Evolutionary conservation across 2,113 vertebrate species (phyloP), one percentile per base, ranked within the genome.

Genomic region (Anthoscopus minutus): DNA sequence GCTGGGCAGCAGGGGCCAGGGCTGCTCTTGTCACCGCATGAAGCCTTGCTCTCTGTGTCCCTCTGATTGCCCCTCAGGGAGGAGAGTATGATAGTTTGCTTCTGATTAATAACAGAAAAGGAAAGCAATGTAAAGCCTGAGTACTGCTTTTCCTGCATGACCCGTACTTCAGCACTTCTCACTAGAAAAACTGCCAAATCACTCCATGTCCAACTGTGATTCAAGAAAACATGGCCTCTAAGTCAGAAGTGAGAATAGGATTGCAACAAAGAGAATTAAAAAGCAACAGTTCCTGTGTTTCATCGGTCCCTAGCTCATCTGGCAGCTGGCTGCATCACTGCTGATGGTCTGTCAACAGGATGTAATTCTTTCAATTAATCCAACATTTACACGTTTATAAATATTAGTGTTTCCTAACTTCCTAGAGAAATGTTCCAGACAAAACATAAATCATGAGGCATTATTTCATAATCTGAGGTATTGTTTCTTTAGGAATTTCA

Each of bases 311-410:
- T 13, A 67, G 19, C 5, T 73, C 58, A 19, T 23, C 57, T 50
- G 53, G 22, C 30, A 82, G 37, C n/a, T 0, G 0, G 38, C 53
- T 53, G 4, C 28, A 44, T 37, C 28, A 20, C 35, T 35, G n/a
- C 24, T 44, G 44, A 27, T 1, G 0, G 22, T 42, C 35, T 51
- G 53, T 56, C 0, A 2, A 11, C 27, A 67, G n/a, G 44, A 69
- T 53, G 9, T 23, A 22, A 31, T 56, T 45, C 37, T 76, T 81
- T 45, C 24, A 40, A 33, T 45, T 70, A 77, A 66, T 50, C 47
- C 33, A 44, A 13, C 6, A 0, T 77, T 65, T 57, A 21, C 33
- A 45, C 2, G 2, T 47, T 71, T 70, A 30, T 70, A 70, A 83
- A 35, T 28, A 8, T 15, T 30, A 30, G 9, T 61, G 37, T 65